Conservation (phyloP, 2,113 vertebrate species). For the Crocuta crocuta region DNA sequence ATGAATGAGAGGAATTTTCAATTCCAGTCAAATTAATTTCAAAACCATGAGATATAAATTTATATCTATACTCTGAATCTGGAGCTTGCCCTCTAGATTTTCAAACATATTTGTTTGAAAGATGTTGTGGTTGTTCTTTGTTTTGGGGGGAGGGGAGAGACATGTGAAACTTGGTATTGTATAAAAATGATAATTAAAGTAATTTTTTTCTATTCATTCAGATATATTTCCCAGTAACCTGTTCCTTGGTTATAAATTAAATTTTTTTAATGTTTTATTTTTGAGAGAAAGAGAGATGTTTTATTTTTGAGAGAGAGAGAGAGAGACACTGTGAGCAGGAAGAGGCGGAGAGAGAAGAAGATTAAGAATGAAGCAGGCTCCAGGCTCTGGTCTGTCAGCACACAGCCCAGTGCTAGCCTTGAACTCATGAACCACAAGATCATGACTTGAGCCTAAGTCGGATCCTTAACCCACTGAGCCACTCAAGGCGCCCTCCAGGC, state of each 20-base stretch:
- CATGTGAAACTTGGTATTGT: neutral
- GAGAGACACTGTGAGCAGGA: no score
- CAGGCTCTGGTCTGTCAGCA: no score
- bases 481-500: neutral
- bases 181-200: conserved; percentile 15
- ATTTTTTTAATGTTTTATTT: neutral
- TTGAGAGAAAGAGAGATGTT: no score
- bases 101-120: conserved; percentile 5
- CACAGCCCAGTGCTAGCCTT: no score
- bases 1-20: conserved; percentile 43
- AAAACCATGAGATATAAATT: neutral
- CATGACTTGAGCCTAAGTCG: no score
- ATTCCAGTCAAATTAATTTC: conserved; percentile 35
- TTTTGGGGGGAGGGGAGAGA: neutral
- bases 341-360: no score
- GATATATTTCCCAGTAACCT: neutral
- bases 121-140: neutral
- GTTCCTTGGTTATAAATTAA: neutral
- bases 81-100: neutral
- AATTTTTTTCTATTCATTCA: neutral
- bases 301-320: no score
- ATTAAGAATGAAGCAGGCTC: no score
- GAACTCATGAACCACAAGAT: no score
- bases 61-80: conserved; percentile 1
- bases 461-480: no score